Percentiles rank a stretch among this genome's conserved stretches.
phyloP scores from a whole-genome alignment of 2,888 invertebrate species.

The Halictus ligatus region DNA sequence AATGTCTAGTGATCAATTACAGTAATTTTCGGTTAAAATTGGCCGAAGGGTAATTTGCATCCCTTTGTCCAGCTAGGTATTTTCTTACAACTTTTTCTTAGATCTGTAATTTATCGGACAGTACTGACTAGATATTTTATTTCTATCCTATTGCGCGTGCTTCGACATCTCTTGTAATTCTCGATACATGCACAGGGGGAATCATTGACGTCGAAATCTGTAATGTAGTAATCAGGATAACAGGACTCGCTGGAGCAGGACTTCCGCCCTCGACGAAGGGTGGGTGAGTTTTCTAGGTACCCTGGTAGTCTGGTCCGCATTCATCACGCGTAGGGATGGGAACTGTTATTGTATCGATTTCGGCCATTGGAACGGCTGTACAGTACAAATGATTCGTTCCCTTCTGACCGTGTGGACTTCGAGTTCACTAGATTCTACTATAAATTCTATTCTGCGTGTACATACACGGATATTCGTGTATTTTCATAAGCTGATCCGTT shows the following conservation, averaged over 20 bases:
- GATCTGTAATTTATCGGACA: neutral
- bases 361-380: neutral
- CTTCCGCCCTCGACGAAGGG: constrained; percentile 27
- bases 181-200: neutral
- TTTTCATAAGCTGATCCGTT: no score
- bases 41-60: neutral
- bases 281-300: constrained; percentile 16
- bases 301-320: neutral
- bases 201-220: constrained; percentile 51
- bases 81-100: neutral
- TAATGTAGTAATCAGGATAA: constrained; percentile 75
- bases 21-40: neutral
- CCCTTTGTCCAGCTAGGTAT: neutral
- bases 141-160: neutral
- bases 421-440: no score
- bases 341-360: neutral
- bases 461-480: no score
- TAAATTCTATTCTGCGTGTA: no score
- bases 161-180: neutral
- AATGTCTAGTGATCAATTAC: neutral
- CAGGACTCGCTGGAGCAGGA: constrained; percentile 59
- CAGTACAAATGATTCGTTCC: no score
- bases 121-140: neutral
- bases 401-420: no score
- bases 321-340: neutral